phyloP scores from a whole-genome alignment of 2,113 vertebrate genomes.

The Ammodramus savannarum region DNA sequence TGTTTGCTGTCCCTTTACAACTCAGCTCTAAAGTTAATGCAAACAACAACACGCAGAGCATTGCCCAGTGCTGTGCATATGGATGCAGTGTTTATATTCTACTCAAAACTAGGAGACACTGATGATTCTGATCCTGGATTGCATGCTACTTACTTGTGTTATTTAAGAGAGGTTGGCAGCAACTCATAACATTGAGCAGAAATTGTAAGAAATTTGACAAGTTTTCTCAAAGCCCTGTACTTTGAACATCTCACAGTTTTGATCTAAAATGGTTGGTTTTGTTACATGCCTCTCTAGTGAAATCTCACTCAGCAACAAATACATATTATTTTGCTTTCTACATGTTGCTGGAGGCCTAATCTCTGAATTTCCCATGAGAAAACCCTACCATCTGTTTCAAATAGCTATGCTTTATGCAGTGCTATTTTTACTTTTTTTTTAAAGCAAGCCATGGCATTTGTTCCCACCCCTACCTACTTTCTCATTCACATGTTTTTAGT shows the following conservation, averaged over 20 bases:
- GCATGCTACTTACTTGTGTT: not conserved
- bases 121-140: not conserved
- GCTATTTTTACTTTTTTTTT: not conserved
- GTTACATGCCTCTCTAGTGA: not conserved
- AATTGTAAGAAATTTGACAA: not conserved
- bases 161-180: not conserved
- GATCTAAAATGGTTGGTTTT: not conserved
- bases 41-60: rapidly evolving
- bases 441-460: not conserved
- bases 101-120: not conserved
- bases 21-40: not conserved
- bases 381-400: not conserved
- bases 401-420: not conserved
- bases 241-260: not conserved
- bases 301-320: not conserved
- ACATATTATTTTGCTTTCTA: not conserved
- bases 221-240: not conserved
- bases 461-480: not conserved
- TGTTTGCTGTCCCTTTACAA: not conserved
- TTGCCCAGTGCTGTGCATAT: rapidly evolving
- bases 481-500: not conserved
- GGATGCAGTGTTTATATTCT: rapidly evolving
- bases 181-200: not conserved
- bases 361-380: not conserved
- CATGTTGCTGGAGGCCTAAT: not conserved